phyloP scores from a whole-genome alignment of 2,888 invertebrate genomes.

The Drosophila rubida region DNA sequence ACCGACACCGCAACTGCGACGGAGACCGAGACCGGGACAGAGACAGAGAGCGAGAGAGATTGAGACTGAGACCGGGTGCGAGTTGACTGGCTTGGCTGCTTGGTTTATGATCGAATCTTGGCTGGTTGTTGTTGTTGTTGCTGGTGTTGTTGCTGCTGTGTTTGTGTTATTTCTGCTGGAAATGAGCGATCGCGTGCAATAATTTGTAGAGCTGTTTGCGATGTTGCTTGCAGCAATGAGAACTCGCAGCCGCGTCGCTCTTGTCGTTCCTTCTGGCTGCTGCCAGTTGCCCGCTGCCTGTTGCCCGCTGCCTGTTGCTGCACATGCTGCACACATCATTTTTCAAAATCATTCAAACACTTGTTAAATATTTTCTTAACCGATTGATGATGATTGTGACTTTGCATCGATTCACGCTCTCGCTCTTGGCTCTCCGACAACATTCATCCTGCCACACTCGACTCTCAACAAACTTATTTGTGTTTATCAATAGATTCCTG shows the following conservation, averaged over 20 bases:
- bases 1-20: constrained; percentile 43
- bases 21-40: constrained; percentile 7
- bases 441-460: constrained; percentile 52
- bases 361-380: constrained; percentile 83
- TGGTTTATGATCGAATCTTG: constrained; percentile 52
- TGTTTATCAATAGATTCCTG: constrained; percentile 75
- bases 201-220: constrained; percentile 71
- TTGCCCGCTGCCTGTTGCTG: constrained; percentile 33
- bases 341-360: constrained; percentile 84
- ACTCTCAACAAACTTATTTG: constrained; percentile 63
- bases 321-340: constrained; percentile 79
- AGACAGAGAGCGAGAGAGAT: too few relatives aligned
- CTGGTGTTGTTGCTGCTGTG: constrained; percentile 58
- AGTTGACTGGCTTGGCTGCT: constrained; percentile 36
- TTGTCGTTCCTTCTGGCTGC: constrained; percentile 11
- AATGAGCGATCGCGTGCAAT: constrained; percentile 79
- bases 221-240: constrained; percentile 24
- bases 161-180: constrained; percentile 76
- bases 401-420: constrained; percentile 45
- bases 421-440: constrained; percentile 1
- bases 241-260: constrained; percentile 16
- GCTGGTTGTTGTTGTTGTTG: constrained; percentile 26
- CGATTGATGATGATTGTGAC: constrained; percentile 81
- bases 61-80: constrained; percentile 17
- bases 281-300: not conserved